phyloP scores from a whole-genome alignment of 1,140 invertebrate genomes.

The Drosophila quadrilineata region DNA sequence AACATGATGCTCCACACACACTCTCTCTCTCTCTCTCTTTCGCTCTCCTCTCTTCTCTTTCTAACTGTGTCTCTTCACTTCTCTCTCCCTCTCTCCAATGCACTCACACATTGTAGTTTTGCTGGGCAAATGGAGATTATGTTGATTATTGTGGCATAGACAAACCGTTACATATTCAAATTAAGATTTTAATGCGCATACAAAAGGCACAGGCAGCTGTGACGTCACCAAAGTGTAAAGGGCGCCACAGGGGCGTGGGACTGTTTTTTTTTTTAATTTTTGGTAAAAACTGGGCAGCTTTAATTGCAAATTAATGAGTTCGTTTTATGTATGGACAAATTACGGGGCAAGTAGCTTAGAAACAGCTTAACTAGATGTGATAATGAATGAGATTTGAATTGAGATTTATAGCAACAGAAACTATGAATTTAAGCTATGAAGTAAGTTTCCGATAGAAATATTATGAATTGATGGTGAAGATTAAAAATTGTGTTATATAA shows the following conservation, averaged over 20 bases:
- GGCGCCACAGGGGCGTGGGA: not conserved
- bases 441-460: no score
- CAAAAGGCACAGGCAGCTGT: conserved; percentile 40
- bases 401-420: no score
- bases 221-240: not conserved
- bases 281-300: not conserved
- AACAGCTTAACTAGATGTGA: no score
- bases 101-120: conserved; percentile 13
- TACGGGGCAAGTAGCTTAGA: conserved; percentile 20
- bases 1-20: conserved; percentile 56
- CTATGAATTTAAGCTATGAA: no score
- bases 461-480: no score
- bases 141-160: conserved; percentile 59
- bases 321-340: conserved; percentile 42
- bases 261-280: no score
- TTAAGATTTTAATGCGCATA: conserved; percentile 75
- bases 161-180: conserved; percentile 75
- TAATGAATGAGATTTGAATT: no score
- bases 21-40: not conserved
- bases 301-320: conserved; percentile 69
- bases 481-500: no score
- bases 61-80: no score
- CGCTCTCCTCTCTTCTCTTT: no score
- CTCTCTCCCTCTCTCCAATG: not conserved
- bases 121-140: conserved; percentile 56